These are phyloP conservation scores for Zalophus californianus DNA, from an alignment of 2,797 vertebrate species.

Conservation along the genomic window DNA sequence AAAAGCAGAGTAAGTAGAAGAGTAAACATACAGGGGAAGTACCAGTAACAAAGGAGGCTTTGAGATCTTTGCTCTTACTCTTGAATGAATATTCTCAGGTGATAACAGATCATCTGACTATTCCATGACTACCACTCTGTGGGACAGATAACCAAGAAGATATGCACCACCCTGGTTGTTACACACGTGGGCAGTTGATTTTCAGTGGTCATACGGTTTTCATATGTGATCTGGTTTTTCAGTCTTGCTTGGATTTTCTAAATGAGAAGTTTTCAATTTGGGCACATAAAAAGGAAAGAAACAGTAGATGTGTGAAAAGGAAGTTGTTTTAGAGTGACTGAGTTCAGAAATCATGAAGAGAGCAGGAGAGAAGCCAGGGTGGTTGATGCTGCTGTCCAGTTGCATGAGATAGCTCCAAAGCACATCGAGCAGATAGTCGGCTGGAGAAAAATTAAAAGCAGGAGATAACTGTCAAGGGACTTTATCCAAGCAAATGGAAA, in stretches of 20 bases:
- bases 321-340: background rate
- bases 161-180: background rate
- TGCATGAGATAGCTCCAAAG: background rate
- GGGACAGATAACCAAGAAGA: background rate
- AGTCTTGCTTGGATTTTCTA: slow-evolving; percentile 20
- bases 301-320: background rate
- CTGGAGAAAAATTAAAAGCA: background rate
- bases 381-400: background rate
- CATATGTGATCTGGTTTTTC: background rate
- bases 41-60: background rate
- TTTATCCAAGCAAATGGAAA: background rate
- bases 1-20: background rate
- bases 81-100: background rate
- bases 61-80: background rate
- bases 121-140: background rate
- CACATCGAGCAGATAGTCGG: background rate
- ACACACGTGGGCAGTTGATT: background rate
- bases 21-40: background rate
- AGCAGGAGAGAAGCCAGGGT: background rate
- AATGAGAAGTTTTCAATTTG: background rate
- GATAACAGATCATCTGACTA: too few species aligned
- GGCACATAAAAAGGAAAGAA: background rate
- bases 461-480: background rate
- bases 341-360: background rate
- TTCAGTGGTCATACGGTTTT: background rate